Percentiles rank a stretch among this genome's conserved stretches.
phyloP scores from a whole-genome alignment of 2,113 vertebrate genomes.

The Indicator maculatus region DNA sequence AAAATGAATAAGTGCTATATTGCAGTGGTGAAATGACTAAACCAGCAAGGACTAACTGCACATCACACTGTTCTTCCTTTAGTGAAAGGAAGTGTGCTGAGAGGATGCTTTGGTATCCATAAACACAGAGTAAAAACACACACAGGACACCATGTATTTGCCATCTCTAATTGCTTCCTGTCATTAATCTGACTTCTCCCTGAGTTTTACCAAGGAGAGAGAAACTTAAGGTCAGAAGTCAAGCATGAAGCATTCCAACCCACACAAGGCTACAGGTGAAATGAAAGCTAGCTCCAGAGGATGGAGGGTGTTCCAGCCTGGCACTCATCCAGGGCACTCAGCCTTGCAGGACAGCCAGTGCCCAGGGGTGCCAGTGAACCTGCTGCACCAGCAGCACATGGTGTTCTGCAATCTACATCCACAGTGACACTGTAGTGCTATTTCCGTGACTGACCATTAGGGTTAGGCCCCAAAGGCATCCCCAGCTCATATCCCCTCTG shows the following conservation, averaged over 20 bases:
- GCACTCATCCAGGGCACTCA: neutral
- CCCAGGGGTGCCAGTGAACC: accelerated
- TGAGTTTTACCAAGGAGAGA: neutral
- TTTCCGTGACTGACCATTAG: accelerated
- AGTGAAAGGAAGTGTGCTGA: conserved; percentile 16
- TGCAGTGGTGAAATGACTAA: conserved; percentile 21
- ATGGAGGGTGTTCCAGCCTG: neutral
- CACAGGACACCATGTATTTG: neutral
- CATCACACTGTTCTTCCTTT: neutral
- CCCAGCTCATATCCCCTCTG: accelerated
- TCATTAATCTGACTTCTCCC: conserved; percentile 44
- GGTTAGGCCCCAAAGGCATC: neutral
- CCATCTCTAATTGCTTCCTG: conserved; percentile 34
- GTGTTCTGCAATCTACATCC: no score
- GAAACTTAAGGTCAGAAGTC: neutral
- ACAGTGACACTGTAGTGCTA: neutral
- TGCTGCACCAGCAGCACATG: accelerated
- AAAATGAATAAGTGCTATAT: neutral
- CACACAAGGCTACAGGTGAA: neutral
- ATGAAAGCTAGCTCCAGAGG: accelerated
- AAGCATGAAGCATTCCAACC: neutral
- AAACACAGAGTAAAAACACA: conserved; percentile 50
- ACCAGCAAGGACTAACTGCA: conserved; percentile 33
- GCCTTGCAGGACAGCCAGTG: neutral
- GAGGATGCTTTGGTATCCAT: conserved; percentile 37